These are phyloP conservation scores for Lobophora halterata DNA, from an alignment of 2,888 invertebrate genomes.

Conservation along the genomic window DNA sequence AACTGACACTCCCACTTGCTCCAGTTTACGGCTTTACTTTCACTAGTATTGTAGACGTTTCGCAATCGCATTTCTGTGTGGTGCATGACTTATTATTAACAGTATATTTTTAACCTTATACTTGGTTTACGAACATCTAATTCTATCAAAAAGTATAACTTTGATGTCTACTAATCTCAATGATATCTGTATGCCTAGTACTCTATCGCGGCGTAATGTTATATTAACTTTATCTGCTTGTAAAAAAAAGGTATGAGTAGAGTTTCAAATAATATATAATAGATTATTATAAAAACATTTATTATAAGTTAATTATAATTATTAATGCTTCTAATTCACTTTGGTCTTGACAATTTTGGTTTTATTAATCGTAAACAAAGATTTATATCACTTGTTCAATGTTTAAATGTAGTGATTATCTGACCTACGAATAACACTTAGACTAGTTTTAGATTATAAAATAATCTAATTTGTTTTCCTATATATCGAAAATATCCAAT, in stretches of 20 bases:
- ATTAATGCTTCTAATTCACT: constrained; percentile 7
- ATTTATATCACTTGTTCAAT: constrained; percentile 4
- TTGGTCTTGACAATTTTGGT: constrained; percentile 8
- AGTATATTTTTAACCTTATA: too few relatives aligned
- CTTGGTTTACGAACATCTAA: too few relatives aligned
- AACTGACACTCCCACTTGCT: constrained; percentile 65
- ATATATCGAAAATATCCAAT: constrained; percentile 72
- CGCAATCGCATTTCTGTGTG: constrained; percentile 52
- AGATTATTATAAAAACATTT: too few relatives aligned
- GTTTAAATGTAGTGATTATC: constrained; percentile 8
- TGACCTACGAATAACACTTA: constrained; percentile 8
- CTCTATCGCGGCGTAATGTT: too few relatives aligned
- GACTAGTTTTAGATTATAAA: constrained; percentile 2
- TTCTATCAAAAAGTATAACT: too few relatives aligned
- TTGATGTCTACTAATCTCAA: too few relatives aligned
- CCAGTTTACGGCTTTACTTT: constrained; percentile 71
- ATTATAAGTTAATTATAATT: not conserved
- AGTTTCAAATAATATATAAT: too few relatives aligned
- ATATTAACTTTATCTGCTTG: too few relatives aligned
- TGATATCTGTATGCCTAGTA: too few relatives aligned
- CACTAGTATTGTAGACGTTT: constrained; percentile 71
- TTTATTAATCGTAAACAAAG: constrained; percentile 9
- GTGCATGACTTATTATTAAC: constrained; percentile 32
- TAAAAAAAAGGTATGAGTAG: too few relatives aligned
- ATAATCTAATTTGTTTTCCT: constrained; percentile 61